Evolutionary conservation across 2,888 invertebrate genomes (phyloP).

Genomic region (Ashinkailepas kermadecensis): DNA sequence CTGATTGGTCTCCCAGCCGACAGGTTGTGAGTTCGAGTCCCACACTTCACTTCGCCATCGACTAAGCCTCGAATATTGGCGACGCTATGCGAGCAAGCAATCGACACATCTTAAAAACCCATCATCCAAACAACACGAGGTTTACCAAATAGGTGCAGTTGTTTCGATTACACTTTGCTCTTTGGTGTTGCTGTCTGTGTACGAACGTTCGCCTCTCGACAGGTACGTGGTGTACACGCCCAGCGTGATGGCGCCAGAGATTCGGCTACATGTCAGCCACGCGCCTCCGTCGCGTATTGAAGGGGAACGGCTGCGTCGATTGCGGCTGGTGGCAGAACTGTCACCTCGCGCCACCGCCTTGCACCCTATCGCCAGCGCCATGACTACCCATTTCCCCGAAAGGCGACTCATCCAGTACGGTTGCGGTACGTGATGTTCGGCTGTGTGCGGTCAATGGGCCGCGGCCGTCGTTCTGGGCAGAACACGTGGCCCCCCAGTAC

Average conservation of each 20-base stretch:
- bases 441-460: neutral
- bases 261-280: slow-evolving; percentile 61
- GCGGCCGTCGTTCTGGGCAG: neutral
- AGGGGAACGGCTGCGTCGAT: slow-evolving; percentile 48
- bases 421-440: slow-evolving; percentile 60
- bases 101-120: too few species aligned
- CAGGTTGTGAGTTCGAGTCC: too few species aligned
- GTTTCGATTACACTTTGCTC: too few species aligned
- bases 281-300: slow-evolving; percentile 56
- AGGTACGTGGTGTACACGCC: slow-evolving; percentile 75
- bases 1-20: too few species aligned
- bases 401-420: slow-evolving; percentile 97
- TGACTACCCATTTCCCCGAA: slow-evolving; percentile 92
- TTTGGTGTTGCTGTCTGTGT: too few species aligned
- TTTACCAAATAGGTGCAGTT: too few species aligned
- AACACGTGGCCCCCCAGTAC: neutral
- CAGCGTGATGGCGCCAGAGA: slow-evolving; percentile 58
- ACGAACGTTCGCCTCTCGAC: slow-evolving; percentile 41
- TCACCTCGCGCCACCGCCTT: slow-evolving; percentile 58
- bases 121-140: too few species aligned
- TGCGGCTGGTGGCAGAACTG: slow-evolving; percentile 50
- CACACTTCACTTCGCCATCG: too few species aligned
- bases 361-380: slow-evolving; percentile 71
- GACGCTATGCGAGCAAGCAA: too few species aligned
- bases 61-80: too few species aligned